Conservation (phyloP, 30 jellyfish, hydroid and myxozoan genomes). For the Chironex yamaguchii region DNA sequence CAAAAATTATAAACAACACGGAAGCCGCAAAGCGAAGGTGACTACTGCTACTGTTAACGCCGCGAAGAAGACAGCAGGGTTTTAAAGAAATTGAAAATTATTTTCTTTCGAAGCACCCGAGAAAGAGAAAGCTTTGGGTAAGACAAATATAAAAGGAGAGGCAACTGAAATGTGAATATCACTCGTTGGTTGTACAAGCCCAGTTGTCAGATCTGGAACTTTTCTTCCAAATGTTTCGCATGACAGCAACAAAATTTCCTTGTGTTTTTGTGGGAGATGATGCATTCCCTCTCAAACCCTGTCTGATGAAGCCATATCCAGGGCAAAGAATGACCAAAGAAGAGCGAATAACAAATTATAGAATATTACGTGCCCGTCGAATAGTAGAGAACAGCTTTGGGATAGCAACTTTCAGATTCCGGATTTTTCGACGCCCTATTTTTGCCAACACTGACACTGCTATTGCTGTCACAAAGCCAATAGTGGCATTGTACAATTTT, state of each 20-base stretch:
- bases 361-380: constrained; percentile 67
- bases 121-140: too few relatives aligned
- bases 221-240: too few relatives aligned
- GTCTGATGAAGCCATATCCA: constrained; percentile 74
- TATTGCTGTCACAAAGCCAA: constrained; percentile 37
- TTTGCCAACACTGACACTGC: constrained; percentile 30
- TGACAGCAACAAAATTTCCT: constrained; percentile 21
- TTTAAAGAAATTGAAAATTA: too few relatives aligned
- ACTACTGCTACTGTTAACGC: too few relatives aligned
- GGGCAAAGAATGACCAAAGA: background rate
- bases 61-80: too few relatives aligned
- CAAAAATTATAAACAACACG: too few relatives aligned
- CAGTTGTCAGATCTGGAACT: too few relatives aligned
- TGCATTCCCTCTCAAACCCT: constrained; percentile 47
- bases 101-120: too few relatives aligned
- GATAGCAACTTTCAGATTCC: constrained; percentile 46
- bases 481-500: constrained; percentile 50
- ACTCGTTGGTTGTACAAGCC: too few relatives aligned
- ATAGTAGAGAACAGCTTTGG: constrained; percentile 70
- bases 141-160: too few relatives aligned
- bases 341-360: constrained; percentile 36
- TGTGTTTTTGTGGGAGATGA: constrained; percentile 71
- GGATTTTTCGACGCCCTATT: constrained; percentile 58
- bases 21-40: too few relatives aligned
- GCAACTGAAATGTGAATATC: too few relatives aligned